A percentile compares a stretch with the other conserved stretches of the same genome.
These are phyloP conservation scores for Choristoneura rosaceana DNA, from an alignment of 2,888 invertebrate species.

Conservation along the genomic window DNA sequence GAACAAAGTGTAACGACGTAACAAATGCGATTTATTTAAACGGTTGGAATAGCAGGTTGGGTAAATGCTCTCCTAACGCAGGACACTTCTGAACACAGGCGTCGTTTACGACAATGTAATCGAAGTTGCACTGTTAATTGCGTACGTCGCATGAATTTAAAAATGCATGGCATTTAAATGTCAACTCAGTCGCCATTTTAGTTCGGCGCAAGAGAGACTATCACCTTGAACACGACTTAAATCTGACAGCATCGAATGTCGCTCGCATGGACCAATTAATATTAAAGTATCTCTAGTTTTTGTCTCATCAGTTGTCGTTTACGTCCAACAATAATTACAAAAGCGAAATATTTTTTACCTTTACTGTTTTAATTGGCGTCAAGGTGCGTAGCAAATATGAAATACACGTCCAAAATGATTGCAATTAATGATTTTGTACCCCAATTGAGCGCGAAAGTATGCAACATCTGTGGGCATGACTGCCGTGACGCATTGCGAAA, in stretches of 20 bases:
- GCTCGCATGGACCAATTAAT: conserved; percentile 77
- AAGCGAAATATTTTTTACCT: conserved; percentile 9
- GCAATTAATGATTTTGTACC: conserved; percentile 14
- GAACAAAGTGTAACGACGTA: neutral
- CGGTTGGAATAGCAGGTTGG: neutral
- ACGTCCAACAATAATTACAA: conserved; percentile 42
- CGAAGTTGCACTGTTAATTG: conserved; percentile 81
- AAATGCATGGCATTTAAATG: conserved; percentile 85
- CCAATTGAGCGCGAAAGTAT: conserved; percentile 26
- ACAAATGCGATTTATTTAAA: neutral
- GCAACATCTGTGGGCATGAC: conserved; percentile 17
- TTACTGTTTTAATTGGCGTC: conserved; percentile 16
- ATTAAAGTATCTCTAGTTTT: conserved; percentile 70
- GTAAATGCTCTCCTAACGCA: conserved; percentile 59
- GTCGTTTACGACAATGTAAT: conserved; percentile 80
- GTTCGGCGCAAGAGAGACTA: conserved; percentile 79
- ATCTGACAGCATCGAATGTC: conserved; percentile 84
- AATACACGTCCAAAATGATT: neutral
- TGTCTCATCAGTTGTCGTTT: conserved; percentile 53
- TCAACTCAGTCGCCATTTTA: conserved; percentile 81
- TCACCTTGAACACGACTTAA: conserved; percentile 84
- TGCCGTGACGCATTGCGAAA: conserved; percentile 61
- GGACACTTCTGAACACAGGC: conserved; percentile 56
- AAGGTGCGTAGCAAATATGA: conserved; percentile 8
- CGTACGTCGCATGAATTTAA: conserved; percentile 80